Percentiles rank a stretch among this genome's conserved stretches.
Conservation (phyloP, 1,140 invertebrate genomes). For the Protaetia brevitarsis region DNA sequence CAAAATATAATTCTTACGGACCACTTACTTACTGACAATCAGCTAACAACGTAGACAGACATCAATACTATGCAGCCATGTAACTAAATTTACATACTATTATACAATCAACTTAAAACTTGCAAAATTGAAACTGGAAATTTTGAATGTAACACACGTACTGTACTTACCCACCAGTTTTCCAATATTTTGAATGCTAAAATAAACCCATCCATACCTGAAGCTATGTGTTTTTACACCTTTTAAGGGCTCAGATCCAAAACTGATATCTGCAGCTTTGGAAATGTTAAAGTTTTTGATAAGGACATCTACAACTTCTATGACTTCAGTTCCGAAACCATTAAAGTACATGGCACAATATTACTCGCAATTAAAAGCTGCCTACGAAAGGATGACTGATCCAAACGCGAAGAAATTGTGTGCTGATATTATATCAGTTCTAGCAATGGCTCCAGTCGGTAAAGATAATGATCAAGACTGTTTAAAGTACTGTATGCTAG, state of each 20-base stretch:
- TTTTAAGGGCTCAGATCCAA: slow-evolving; percentile 33
- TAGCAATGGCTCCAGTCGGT: slow-evolving; percentile 72
- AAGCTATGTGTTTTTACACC: not conserved
- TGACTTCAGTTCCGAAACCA: slow-evolving; percentile 87
- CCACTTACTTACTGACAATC: too few species aligned
- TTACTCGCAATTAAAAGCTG: slow-evolving; percentile 65
- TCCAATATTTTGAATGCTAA: too few species aligned
- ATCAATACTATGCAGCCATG: too few species aligned
- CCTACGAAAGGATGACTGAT: slow-evolving; percentile 57
- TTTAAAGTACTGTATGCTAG: slow-evolving; percentile 65
- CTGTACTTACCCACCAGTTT: too few species aligned
- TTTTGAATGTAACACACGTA: too few species aligned
- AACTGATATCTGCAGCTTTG: slow-evolving; percentile 46
- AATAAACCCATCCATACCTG: too few species aligned
- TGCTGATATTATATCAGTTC: slow-evolving; percentile 76
- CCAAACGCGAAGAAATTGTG: slow-evolving; percentile 53
- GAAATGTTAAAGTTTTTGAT: slow-evolving; percentile 69
- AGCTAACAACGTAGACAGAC: too few species aligned
- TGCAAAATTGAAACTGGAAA: too few species aligned
- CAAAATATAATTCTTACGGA: too few species aligned
- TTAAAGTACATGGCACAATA: slow-evolving; percentile 76
- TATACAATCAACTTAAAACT: too few species aligned
- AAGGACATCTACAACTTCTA: slow-evolving; percentile 80
- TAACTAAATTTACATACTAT: too few species aligned
- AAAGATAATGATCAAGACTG: slow-evolving; percentile 58